Evolutionary conservation across 1,140 invertebrate species (phyloP).

Genomic region (Bombus haemorrhoidalis): DNA sequence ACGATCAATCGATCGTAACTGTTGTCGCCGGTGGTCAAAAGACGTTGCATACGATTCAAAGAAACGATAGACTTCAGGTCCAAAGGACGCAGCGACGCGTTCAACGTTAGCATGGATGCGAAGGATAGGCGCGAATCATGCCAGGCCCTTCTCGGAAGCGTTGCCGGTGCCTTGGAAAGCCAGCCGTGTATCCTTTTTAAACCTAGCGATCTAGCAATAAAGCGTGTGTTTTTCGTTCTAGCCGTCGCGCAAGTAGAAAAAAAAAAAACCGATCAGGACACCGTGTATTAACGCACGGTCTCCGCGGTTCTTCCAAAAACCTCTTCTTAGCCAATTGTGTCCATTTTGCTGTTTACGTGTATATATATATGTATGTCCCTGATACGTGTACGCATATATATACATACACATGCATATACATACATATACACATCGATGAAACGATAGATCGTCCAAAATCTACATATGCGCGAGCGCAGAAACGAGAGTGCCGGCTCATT

Average conservation of each 20-base stretch:
- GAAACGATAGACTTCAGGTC: not conserved
- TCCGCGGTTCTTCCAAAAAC: conserved; percentile 58
- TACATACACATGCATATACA: not conserved
- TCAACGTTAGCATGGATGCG: conserved; percentile 48
- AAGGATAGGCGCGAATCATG: conserved; percentile 20
- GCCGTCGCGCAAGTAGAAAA: conserved; percentile 34
- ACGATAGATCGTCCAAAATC: conserved; percentile 46
- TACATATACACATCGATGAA: conserved; percentile 10
- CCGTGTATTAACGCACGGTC: conserved; percentile 57
- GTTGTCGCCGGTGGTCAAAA: too few relatives aligned
- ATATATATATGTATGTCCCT: conserved; percentile 21
- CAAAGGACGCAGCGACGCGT: conserved; percentile 27
- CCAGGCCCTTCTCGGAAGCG: conserved; percentile 62
- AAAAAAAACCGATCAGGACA: not conserved
- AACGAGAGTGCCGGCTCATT: conserved; percentile 68
- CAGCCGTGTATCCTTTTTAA: conserved; percentile 61
- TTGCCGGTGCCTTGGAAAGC: conserved; percentile 75
- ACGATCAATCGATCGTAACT: too few relatives aligned
- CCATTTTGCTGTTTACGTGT: conserved; percentile 56
- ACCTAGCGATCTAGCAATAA: conserved; percentile 61
- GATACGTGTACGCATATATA: conserved; percentile 19
- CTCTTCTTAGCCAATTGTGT: conserved; percentile 58
- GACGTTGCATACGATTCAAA: not conserved
- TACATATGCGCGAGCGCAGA: conserved; percentile 35
- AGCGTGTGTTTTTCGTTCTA: conserved; percentile 43